Evolutionary conservation across 2,888 invertebrate genomes (phyloP), one percentile per base, ranked within the genome.

Genomic region (Eupithecia insigniata): DNA sequence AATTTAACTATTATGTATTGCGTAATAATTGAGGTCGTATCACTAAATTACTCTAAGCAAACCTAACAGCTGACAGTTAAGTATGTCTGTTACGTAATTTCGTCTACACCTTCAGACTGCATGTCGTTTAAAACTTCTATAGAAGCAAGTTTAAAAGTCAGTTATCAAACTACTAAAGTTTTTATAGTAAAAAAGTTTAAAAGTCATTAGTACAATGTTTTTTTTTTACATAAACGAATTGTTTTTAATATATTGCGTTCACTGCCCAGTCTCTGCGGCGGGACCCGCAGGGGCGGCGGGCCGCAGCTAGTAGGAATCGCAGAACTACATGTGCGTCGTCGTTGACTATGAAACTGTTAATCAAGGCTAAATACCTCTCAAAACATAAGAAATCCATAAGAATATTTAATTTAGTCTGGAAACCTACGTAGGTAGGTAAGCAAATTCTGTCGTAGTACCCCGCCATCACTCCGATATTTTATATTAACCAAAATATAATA

Each of bases 41-140:
- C 70, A 60, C 26, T 51, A 66, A 32, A 71, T 70, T 61, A 39
- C 61, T 67, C 39, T 62, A 73, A 30, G 60, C 60, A 60, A 66
- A 73, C 39, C 60, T 67, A 69, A 10, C 18, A 2, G 46, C 74
- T 69, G 30, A 73, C 60, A n/a, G 61, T n/a, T 32, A 65, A 58
- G 70, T 39, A 60, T 16, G 66, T 58, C 12, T 26, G 69, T 88
- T 84, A 85, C 71, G 71, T 82, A 86, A 88, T 74, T 66, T 55
- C 76, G 85, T 86, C 84, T 87, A 80, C 76, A 73, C 67, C 61
- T 55, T 77, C 84, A 89, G 90, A 89, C 89, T 80, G 89, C 86
- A 76, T 76, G 89, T 82, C 87, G 84, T 76, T 79, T 64, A 61
- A 61, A 62, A 39, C 55, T 72, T n/a, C 10, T 39, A 22, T 43